phyloP scores from a whole-genome alignment of 92 coral and sea anemone genomes.

The Epizoanthus ramosus region DNA sequence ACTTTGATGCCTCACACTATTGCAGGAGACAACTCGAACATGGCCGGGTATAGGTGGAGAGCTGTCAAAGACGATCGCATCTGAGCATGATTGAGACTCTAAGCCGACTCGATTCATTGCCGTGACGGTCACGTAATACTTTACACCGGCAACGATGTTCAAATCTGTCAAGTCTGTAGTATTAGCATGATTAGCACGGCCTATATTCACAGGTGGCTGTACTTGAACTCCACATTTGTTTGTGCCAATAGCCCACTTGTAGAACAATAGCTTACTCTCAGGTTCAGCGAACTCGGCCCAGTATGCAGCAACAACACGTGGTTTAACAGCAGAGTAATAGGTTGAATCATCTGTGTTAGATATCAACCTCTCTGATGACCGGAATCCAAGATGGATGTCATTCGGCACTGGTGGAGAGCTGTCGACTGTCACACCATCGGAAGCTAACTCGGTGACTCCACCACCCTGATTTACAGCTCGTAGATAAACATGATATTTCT shows the following conservation, averaged over 20 bases:
- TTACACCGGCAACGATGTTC: constrained; percentile 57
- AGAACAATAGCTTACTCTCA: constrained; percentile 92
- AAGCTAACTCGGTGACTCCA: constrained; percentile 63
- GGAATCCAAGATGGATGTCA: constrained; percentile 59
- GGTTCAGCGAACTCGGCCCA: constrained; percentile 76
- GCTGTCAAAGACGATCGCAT: constrained; percentile 73
- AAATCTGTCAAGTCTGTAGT: constrained; percentile 62
- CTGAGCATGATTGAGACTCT: constrained; percentile 82
- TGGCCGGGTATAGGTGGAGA: constrained; percentile 70
- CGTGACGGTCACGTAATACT: constrained; percentile 78
- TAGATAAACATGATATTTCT: constrained; percentile 72
- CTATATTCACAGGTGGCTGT: constrained; percentile 87
- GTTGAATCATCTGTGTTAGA: constrained; percentile 46
- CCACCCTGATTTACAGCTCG: constrained; percentile 75
- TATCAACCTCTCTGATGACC: constrained; percentile 56
- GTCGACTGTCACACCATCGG: constrained; percentile 91
- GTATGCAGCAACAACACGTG: constrained; percentile 59
- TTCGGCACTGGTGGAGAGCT: constrained; percentile 74
- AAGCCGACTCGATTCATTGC: constrained; percentile 81
- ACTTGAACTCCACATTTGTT: constrained; percentile 85
- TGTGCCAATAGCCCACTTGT: constrained; percentile 95
- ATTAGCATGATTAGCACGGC: constrained; percentile 68
- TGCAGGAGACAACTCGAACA: constrained; percentile 45
- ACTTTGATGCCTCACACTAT: constrained; percentile 17
- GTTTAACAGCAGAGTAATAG: constrained; percentile 61